Evolutionary conservation across 2,113 vertebrate genomes (phyloP), one percentile per base, ranked within the genome.

Genomic region (Poeciliopsis retropinna): DNA sequence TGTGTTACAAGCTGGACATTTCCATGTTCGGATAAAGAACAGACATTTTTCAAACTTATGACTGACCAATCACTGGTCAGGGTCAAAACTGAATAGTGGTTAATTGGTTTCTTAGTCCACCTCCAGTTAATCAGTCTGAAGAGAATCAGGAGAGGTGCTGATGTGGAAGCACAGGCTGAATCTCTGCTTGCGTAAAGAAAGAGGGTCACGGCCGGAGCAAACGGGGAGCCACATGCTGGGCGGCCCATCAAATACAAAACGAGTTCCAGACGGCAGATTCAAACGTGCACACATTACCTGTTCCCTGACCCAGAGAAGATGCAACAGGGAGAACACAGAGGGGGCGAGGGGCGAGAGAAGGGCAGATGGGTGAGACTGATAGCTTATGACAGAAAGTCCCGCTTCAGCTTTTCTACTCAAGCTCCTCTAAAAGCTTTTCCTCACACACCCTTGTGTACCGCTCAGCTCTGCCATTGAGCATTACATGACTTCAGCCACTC

Each of bases 371-470:
- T 27, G 78, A 73, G 62, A 57, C 32, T 64, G 41, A 85, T 73
- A 28, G 22, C 60, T 57, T 73, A 60, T 64, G 84, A 85, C 80
- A 81, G 44, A 51, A 74, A 12, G 30, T 77, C 78, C 64, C 70
- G 69, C 83, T 37, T 32, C 61, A 72, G 65, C 34, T 64, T 51
- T 13, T 57, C 22, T 22, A 47, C 64, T 66, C 68, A 67, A 60
- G 75, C 61, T 79, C 75, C 47, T 63, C 67, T 78, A 63, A 57
- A 68, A 31, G 51, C 65, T 64, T 29, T 41, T 51, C 60, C 60
- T 82, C 67, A 68, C 70, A n/a, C 72, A 66, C n/a, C 29, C 25
- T n/a, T n/a, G 2, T 37, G 25, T 17, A 67, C 66, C 28, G 29
- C 27, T 65, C 31, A 66, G 77, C 65, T 72, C 41, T 11, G 29